Conservation (phyloP, 1,140 invertebrate species). For the Drosophila funebris region DNA sequence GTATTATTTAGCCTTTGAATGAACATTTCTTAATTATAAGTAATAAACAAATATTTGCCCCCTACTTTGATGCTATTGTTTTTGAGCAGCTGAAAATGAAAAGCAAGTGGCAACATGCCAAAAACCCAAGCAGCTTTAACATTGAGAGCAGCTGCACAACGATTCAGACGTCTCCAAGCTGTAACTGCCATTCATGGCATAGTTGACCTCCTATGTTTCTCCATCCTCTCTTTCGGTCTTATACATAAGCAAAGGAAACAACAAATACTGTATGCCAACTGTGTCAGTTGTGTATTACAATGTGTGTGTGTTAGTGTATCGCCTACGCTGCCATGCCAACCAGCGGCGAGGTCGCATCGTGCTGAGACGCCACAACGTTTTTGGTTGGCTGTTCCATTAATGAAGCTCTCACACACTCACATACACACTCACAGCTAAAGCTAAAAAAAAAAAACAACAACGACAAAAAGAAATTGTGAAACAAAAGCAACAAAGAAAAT, state of each 20-base stretch:
- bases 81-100: slow-evolving; percentile 59
- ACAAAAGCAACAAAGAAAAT: slow-evolving; percentile 82
- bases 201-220: slow-evolving; percentile 38
- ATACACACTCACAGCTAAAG: slow-evolving; percentile 19
- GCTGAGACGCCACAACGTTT: slow-evolving; percentile 69
- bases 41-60: slow-evolving; percentile 47
- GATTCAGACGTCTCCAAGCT: neutral
- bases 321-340: slow-evolving; percentile 74
- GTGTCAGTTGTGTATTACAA: slow-evolving; percentile 60
- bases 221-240: neutral
- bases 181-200: neutral
- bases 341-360: slow-evolving; percentile 70
- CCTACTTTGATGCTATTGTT: slow-evolving; percentile 14
- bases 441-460: slow-evolving; percentile 11
- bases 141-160: slow-evolving; percentile 28
- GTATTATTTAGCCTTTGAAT: neutral
- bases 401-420: slow-evolving; percentile 53
- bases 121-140: slow-evolving; percentile 49
- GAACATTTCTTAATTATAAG: slow-evolving; percentile 21
- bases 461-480: slow-evolving; percentile 67
- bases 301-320: slow-evolving; percentile 34
- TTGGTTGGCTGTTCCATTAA: slow-evolving; percentile 75
- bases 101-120: slow-evolving; percentile 70
- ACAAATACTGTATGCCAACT: slow-evolving; percentile 52
- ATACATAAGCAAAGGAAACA: slow-evolving; percentile 26